Conservation (phyloP, 2,797 vertebrate genomes). For the Gila robusta region DNA sequence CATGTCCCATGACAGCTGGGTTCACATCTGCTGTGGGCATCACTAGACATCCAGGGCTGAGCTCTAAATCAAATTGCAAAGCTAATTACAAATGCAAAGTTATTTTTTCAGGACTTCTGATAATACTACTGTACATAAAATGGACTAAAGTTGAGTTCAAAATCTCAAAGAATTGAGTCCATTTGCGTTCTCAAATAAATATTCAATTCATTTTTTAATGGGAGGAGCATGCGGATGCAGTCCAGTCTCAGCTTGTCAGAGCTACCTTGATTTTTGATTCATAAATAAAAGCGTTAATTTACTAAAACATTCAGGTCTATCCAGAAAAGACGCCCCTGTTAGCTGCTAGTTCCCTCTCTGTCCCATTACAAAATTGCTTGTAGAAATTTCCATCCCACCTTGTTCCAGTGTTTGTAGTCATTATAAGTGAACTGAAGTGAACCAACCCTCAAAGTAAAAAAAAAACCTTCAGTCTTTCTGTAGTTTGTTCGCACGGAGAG, state of each 20-base stretch:
- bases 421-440: constrained; percentile 21
- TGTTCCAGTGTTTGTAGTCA: constrained; percentile 10
- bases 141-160: not conserved
- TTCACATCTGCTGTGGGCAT: not conserved
- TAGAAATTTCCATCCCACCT: not conserved
- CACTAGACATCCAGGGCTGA: not conserved
- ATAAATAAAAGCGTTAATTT: not conserved
- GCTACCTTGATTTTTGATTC: not conserved
- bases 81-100: not conserved
- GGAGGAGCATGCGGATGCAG: not conserved
- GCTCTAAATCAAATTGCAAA: not conserved
- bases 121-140: not conserved
- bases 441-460: not conserved
- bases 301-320: not conserved
- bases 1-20: not conserved
- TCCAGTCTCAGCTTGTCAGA: not conserved
- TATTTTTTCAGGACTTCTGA: not conserved
- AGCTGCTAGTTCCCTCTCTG: not conserved
- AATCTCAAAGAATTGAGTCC: not conserved
- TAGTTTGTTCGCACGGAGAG: not conserved
- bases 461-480: not conserved
- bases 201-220: not conserved
- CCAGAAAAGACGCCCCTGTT: not conserved
- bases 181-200: not conserved
- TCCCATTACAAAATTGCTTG: not conserved